Conservation (phyloP, 2,113 vertebrate species). For the Ctenodactylus gundi region DNA sequence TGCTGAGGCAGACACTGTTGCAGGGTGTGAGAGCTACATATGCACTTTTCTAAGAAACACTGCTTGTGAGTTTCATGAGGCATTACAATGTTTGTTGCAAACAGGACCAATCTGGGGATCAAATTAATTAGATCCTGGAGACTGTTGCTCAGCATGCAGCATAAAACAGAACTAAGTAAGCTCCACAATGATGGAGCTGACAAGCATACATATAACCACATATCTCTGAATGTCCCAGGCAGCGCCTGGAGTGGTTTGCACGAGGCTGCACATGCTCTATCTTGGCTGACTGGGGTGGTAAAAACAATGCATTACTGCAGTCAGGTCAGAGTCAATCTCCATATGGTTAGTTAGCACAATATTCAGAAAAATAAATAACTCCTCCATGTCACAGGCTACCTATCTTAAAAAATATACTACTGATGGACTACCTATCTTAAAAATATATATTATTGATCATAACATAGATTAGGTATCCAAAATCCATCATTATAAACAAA, state of each 20-base stretch:
- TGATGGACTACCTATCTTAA: background rate
- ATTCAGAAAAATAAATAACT: background rate
- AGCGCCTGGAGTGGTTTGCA: background rate
- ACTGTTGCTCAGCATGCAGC: background rate
- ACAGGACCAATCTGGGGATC: background rate
- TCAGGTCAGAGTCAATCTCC: background rate
- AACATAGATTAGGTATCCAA: background rate
- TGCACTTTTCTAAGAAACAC: background rate
- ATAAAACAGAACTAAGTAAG: background rate
- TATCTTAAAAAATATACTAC: background rate
- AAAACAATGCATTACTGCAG: background rate
- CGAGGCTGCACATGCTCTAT: background rate
- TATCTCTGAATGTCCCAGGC: background rate
- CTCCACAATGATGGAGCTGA: background rate
- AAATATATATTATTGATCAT: background rate
- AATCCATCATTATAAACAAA: background rate
- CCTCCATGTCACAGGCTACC: background rate
- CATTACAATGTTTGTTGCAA: slow-evolving; percentile 28
- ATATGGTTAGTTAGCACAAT: background rate
- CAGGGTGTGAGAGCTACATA: background rate
- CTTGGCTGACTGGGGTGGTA: background rate
- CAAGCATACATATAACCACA: background rate
- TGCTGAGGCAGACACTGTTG: slow-evolving; percentile 2
- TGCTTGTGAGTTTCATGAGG: slow-evolving; percentile 36
- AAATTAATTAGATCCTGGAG: slow-evolving; percentile 18